These are phyloP conservation scores for Acrossocheilus fasciatus DNA, from an alignment of 2,797 vertebrate species.

Conservation along the genomic window DNA sequence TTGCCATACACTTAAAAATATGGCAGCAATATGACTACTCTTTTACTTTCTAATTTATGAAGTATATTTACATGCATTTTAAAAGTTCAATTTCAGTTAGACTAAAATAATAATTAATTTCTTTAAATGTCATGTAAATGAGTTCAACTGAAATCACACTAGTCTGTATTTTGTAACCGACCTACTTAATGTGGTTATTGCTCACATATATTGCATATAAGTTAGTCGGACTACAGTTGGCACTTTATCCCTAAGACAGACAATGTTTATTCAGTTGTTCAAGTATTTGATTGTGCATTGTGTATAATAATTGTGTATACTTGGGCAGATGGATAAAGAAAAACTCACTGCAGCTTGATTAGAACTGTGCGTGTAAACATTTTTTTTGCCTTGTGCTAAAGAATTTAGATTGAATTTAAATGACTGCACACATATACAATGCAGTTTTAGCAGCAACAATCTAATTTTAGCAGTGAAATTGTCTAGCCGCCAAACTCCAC, in stretches of 20 bases:
- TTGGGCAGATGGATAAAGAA: neutral
- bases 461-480: conserved; percentile 7
- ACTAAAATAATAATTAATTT: neutral
- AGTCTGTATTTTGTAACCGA: neutral
- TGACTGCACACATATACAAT: neutral
- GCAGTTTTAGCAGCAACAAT: conserved; percentile 7
- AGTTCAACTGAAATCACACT: neutral
- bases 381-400: neutral
- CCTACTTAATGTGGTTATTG: neutral
- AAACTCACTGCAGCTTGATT: neutral
- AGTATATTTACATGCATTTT: neutral
- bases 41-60: neutral
- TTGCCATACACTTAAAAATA: neutral
- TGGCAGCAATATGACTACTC: neutral
- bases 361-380: neutral
- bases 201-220: neutral
- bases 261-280: neutral
- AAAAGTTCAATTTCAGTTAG: neutral
- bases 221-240: neutral
- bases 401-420: neutral
- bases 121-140: neutral
- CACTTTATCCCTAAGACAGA: neutral
- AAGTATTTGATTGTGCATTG: neutral
- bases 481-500: neutral
- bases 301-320: neutral